These are phyloP conservation scores for Acromyrmex charruanus DNA, from an alignment of 1,140 invertebrate genomes.

Conservation along the genomic window DNA sequence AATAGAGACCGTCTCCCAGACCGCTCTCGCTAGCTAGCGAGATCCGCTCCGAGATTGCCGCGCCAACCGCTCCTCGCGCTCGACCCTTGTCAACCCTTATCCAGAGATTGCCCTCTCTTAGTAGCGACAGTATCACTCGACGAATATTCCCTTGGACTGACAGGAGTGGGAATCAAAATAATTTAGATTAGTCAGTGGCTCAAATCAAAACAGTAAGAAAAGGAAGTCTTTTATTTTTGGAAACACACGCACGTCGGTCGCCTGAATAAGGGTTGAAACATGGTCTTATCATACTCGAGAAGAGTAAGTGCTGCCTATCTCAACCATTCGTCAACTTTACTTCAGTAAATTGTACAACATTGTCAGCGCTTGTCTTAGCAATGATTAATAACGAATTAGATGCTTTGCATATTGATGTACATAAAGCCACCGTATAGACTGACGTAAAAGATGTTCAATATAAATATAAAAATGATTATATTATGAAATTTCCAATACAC, in stretches of 20 bases:
- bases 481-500: no score
- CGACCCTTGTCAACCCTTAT: conserved; percentile 38
- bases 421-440: no score
- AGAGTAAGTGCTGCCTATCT: conserved; percentile 29
- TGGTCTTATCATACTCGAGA: not conserved
- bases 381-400: not conserved
- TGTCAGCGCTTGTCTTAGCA: not conserved
- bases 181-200: not conserved
- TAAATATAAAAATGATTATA: no score
- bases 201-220: conserved; percentile 28
- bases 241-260: not conserved
- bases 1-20: conserved; percentile 64
- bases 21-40: conserved; percentile 12
- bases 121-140: not conserved
- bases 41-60: conserved; percentile 22
- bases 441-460: no score
- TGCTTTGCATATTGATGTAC: no score
- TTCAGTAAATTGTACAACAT: not conserved
- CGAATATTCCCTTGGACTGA: not conserved
- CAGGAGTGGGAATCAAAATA: conserved; percentile 22
- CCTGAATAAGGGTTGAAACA: conserved; percentile 41
- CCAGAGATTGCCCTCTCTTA: conserved; percentile 11
- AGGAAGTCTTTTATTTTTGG: not conserved
- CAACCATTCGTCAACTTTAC: not conserved
- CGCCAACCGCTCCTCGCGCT: not conserved